These are phyloP conservation scores for Camponotus pennsylvanicus DNA, from an alignment of 1,140 invertebrate genomes.

Conservation along the genomic window DNA sequence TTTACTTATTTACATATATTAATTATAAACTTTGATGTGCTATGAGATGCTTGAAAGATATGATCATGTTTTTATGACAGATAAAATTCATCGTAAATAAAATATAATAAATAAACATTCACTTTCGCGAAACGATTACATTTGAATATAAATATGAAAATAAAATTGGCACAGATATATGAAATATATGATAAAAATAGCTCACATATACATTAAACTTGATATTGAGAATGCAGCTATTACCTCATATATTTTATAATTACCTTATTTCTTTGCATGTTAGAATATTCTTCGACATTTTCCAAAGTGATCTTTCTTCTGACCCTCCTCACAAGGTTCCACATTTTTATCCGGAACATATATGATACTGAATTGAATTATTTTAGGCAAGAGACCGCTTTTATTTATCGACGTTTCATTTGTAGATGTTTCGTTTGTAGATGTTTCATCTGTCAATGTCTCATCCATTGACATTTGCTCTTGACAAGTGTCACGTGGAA, in stretches of 20 bases:
- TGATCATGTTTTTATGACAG: not conserved
- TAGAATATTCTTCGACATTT: not conserved
- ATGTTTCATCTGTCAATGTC: too few species aligned
- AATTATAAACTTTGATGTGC: not conserved
- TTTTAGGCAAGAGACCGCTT: too few species aligned
- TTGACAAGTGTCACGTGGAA: constrained; percentile 3
- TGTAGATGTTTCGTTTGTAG: not conserved
- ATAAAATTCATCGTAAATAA: not conserved
- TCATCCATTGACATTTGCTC: not conserved
- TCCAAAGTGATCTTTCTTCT: not conserved
- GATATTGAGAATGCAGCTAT: too few species aligned
- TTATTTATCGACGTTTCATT: too few species aligned
- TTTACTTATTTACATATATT: not conserved
- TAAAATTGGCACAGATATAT: not conserved
- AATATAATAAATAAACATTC: not conserved
- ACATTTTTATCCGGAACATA: not conserved
- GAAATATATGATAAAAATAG: not conserved
- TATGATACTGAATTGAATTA: not conserved
- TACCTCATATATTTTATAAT: not conserved
- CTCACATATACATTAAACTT: not conserved
- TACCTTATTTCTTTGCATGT: not conserved
- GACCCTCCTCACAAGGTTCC: not conserved
- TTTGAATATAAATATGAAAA: not conserved
- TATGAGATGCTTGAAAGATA: not conserved
- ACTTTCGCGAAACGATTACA: not conserved